Base-by-base conservation (phyloP, 37 sponge, comb jelly and placozoan genomes). In the Geodia barretti region DNA sequence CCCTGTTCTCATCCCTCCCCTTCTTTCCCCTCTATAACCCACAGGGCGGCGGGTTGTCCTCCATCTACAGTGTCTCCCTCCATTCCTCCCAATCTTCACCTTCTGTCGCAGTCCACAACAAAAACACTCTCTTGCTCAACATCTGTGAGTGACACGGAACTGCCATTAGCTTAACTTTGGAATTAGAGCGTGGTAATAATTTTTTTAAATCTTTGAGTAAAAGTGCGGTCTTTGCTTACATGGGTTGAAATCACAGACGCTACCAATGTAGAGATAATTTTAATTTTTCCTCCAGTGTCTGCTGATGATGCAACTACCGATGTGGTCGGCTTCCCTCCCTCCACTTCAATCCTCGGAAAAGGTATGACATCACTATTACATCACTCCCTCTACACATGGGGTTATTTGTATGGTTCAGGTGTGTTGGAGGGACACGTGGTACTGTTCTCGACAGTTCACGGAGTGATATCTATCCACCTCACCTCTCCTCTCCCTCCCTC, bases 391-490 rank as follows among this genome's bases (percentile, higher is more conserved):
- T 62, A 23, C 35, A 25, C 35, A 38, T 37, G 41, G 14, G 17
- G 4, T 1, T 62, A n/a, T 37, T 24, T 37, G 25, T 37, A 19
- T n/a, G 28, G 9, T 35, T 19, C 70, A 79, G 80, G 80, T 3
- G 59, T 33, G n/a, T 40, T 26, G 32, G 32, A 79, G 21, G 21
- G 29, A 4, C 32, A 39, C 28, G 26, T 70, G 71, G 23, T 82
- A 25, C 36, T 90, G 65, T 90, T 90, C 66, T 71, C 86, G n/a
- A 81, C 75, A 14, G 43, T 32, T 26, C 86, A 90, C 28, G 91
- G 91, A 20, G 83, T 90, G 25, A 37, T 85, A 14, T n/a, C 72
- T 33, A 60, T 88, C 21, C 2, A 41, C 20, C 60, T 72, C 31
- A 47, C 29, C 75, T 60, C 67, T 40, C 43, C 58, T 26, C 35